phyloP scores from a whole-genome alignment of 1,140 invertebrate species.

The Heliconius himera region DNA sequence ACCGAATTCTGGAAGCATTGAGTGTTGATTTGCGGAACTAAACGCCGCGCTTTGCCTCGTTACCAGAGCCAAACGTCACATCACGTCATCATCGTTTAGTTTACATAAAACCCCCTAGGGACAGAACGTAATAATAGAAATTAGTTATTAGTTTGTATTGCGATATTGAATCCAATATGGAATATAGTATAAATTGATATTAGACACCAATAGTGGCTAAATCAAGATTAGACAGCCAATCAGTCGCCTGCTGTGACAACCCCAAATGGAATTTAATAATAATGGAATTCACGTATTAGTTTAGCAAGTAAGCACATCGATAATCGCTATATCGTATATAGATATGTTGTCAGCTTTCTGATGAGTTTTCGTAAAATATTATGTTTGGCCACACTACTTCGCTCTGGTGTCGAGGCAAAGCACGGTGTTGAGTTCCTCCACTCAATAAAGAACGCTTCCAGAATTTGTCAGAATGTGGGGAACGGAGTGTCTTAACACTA shows the following conservation, averaged over 20 bases:
- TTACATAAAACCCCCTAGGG: background rate
- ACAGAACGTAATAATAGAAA: background rate
- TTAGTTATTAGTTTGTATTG: slow-evolving; percentile 11
- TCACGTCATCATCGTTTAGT: background rate
- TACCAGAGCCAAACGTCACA: no score
- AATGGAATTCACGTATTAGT: slow-evolving; percentile 23
- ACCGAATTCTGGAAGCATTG: no score
- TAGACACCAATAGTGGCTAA: slow-evolving; percentile 19
- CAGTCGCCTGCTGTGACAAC: slow-evolving; percentile 29
- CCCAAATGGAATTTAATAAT: slow-evolving; percentile 32
- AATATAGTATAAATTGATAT: slow-evolving; percentile 18
- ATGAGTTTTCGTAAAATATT: background rate
- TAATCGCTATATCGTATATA: background rate
- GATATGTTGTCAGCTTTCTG: background rate
- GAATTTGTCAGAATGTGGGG: no score
- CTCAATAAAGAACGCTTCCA: no score
- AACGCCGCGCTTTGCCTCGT: no score
- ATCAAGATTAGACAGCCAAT: slow-evolving; percentile 33
- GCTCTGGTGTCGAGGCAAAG: no score
- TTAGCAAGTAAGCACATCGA: background rate
- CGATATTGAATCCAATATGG: slow-evolving; percentile 14
- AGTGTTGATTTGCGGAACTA: no score
- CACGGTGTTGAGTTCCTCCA: no score
- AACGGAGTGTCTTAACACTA: no score
- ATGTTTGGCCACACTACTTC: no score